Conservation (phyloP, 2,888 invertebrate species). For the Melikaiella ostensackeni region DNA sequence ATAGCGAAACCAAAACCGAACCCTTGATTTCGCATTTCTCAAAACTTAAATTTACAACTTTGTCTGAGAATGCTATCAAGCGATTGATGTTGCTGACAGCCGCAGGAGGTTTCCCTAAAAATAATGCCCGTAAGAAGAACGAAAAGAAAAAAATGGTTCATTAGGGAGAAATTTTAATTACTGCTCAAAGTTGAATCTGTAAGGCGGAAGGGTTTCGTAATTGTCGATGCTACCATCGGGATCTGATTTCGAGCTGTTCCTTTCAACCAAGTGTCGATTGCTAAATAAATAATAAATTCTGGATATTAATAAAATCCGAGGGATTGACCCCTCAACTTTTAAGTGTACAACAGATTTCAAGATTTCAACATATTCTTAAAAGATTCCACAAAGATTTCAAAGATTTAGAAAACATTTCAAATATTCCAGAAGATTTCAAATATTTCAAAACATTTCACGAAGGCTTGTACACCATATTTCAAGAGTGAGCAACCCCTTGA, state of each 20-base stretch:
- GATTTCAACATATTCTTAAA: too few relatives aligned
- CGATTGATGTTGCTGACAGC: constrained; percentile 55
- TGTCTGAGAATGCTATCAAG: constrained; percentile 57
- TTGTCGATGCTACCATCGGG: constrained; percentile 68
- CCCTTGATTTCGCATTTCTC: constrained; percentile 57
- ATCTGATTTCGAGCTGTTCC: constrained; percentile 69
- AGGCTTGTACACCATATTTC: too few relatives aligned
- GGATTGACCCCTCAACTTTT: too few relatives aligned
- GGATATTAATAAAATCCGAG: background rate
- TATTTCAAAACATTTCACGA: too few relatives aligned
- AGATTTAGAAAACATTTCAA: too few relatives aligned
- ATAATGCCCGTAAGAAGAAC: background rate
- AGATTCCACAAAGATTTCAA: too few relatives aligned
- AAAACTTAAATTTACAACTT: constrained; percentile 58
- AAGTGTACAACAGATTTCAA: too few relatives aligned
- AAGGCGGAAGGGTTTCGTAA: constrained; percentile 67
- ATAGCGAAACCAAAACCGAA: constrained; percentile 57
- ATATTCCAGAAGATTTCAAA: too few relatives aligned
- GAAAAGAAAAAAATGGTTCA: background rate
- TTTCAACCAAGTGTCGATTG: constrained; percentile 66
- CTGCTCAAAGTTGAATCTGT: constrained; percentile 62
- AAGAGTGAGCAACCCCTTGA: too few relatives aligned
- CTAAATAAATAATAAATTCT: constrained; percentile 48
- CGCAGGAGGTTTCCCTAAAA: constrained; percentile 54
- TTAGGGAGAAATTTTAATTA: constrained; percentile 47